Percentiles rank a stretch among this genome's conserved stretches.
phyloP scores from a whole-genome alignment of 1,140 invertebrate species.

The Onthophagus taurus region DNA sequence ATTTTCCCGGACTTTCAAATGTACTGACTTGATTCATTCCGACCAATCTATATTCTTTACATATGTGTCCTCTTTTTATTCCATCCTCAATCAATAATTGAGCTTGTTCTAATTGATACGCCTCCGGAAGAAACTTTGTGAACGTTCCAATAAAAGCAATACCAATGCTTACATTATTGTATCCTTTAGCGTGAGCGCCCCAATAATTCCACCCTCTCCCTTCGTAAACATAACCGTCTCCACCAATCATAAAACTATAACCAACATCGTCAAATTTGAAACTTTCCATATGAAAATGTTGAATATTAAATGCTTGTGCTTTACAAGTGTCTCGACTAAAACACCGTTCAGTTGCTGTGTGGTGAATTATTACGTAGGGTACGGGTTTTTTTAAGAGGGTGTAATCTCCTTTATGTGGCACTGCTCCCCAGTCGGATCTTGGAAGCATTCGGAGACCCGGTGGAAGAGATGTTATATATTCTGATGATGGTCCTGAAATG shows the following conservation, averaged over 20 bases:
- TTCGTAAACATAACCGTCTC: constrained; percentile 58
- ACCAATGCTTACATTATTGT: constrained; percentile 54
- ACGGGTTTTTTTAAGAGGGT: constrained; percentile 20
- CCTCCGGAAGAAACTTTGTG: constrained; percentile 28
- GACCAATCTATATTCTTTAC: constrained; percentile 31
- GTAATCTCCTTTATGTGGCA: constrained; percentile 28
- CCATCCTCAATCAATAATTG: constrained; percentile 27
- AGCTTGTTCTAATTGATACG: constrained; percentile 21
- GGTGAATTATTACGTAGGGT: constrained; percentile 31
- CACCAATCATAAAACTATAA: constrained; percentile 68
- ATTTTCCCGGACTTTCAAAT: constrained; percentile 34
- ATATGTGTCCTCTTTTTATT: constrained; percentile 24
- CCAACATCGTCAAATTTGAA: constrained; percentile 52
- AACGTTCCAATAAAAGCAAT: constrained; percentile 62
- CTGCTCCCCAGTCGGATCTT: neutral
- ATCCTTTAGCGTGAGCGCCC: constrained; percentile 47
- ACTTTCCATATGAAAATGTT: constrained; percentile 64
- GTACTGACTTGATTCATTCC: constrained; percentile 30
- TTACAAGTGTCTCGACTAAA: constrained; percentile 35
- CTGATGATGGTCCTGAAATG: too few species aligned
- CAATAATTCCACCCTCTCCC: constrained; percentile 50
- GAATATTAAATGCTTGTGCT: constrained; percentile 43
- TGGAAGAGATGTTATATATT: too few species aligned
- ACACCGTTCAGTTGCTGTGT: constrained; percentile 41
- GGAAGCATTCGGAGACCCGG: too few species aligned